Percentiles rank a stretch among this genome's conserved stretches.
Conservation (phyloP, 1,140 invertebrate genomes). For the Adelges cooleyi region DNA sequence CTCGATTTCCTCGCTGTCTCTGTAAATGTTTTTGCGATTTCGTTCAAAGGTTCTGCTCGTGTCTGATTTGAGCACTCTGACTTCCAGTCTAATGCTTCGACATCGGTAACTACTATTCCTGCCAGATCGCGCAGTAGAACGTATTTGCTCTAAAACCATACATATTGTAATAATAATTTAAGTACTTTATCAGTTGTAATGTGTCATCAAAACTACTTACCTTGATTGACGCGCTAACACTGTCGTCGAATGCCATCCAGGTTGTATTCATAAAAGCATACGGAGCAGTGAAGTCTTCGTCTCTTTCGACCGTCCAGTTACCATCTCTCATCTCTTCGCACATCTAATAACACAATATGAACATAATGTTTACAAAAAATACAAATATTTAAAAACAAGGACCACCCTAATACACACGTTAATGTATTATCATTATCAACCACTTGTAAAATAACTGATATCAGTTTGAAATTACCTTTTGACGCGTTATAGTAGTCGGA, state of each 20-base stretch:
- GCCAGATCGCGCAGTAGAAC: conserved; percentile 44
- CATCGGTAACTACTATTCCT: conserved; percentile 41
- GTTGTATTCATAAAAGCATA: conserved; percentile 59
- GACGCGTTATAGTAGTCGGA: conserved; percentile 46
- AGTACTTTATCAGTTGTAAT: no score
- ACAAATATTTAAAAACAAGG: neutral
- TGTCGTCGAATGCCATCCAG: conserved; percentile 69
- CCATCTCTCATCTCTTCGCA: conserved; percentile 49
- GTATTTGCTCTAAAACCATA: conserved; percentile 44
- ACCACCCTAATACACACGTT: neutral
- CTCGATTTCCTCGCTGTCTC: conserved; percentile 44
- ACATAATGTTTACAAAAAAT: neutral
- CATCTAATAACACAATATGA: conserved; percentile 39
- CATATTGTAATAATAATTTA: no score
- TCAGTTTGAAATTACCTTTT: conserved; percentile 40
- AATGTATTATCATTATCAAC: neutral
- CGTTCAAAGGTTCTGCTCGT: conserved; percentile 30
- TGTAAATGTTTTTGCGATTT: conserved; percentile 37
- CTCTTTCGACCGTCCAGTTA: conserved; percentile 61
- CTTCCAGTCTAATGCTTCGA: conserved; percentile 38
- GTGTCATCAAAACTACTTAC: conserved; percentile 42
- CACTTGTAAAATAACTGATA: neutral
- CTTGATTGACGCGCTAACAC: conserved; percentile 58
- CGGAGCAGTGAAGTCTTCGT: conserved; percentile 64
- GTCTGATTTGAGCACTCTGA: conserved; percentile 27